Evolutionary conservation across 2,888 invertebrate genomes (phyloP), one percentile per base, ranked within the genome.

Genomic region (Oscheius sp.): DNA sequence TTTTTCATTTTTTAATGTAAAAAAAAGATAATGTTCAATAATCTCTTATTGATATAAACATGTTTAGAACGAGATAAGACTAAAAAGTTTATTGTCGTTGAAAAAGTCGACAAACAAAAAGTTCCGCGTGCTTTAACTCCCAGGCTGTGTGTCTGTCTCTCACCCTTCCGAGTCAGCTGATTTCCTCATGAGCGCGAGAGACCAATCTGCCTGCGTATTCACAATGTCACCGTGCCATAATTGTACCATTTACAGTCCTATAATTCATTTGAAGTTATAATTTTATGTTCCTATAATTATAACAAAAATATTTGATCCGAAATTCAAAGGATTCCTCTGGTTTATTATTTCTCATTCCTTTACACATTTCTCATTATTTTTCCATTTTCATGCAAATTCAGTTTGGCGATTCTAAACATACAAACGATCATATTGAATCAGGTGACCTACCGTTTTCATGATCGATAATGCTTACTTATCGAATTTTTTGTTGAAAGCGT

Each of bases 151-250:
- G n/a, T n/a, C n/a, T n/a, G n/a, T n/a, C n/a, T n/a, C n/a, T n/a
- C n/a, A n/a, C n/a, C 5, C 33, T 14, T 14, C 33, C 54, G 59
- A 59, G 59, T 59, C 59, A 59, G 59, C 59, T 59, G 59, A 59
- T 59, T 59, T 59, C 41, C 59, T 44, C 59, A 44, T 59, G 59
- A 41, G 59, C 24, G 59, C 20, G n/a, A n/a, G n/a, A 24, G 30
- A 50, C 50, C 28, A 47, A 4, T n/a, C 41, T 32, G 59, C 28
- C 59, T 44, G 59, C 44, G 59, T 56, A 56, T 59, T 28, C 44
- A 44, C 41, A 28, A 22, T 20, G 32, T 36, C 33, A 33, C 20
- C 54, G 33, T 54, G 54, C 54, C 36, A 32, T 32, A 54, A 54
- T 33, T 36, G 54, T 36, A 54, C 32, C 20, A 33, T 47, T 22